phyloP scores from a whole-genome alignment of 2,888 invertebrate genomes.

The Tortricodes alternella region DNA sequence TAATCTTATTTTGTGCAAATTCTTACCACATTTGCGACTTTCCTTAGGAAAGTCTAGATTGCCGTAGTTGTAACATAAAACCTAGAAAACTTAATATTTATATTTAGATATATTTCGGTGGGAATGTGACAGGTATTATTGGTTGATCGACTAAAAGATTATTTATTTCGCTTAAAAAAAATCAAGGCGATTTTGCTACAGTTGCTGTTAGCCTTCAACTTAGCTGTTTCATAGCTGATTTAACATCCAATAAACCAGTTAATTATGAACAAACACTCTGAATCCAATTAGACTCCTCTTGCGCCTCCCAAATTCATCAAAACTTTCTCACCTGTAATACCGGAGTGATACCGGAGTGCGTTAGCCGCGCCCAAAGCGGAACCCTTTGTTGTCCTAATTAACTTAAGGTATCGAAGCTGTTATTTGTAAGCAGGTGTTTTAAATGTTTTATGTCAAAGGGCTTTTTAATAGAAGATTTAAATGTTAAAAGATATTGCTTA shows the following conservation, averaged over 20 bases:
- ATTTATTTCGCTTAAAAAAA: too few relatives aligned
- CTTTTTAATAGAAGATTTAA: not conserved
- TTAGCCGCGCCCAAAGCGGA: not conserved
- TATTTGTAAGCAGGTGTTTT: not conserved
- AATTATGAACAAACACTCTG: slow-evolving; percentile 4
- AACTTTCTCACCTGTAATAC: not conserved
- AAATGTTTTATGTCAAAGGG: not conserved
- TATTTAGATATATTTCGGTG: too few relatives aligned
- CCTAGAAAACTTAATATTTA: too few relatives aligned
- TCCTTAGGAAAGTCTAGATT: too few relatives aligned
- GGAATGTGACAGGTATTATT: too few relatives aligned
- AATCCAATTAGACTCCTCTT: not conserved
- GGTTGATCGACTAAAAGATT: too few relatives aligned
- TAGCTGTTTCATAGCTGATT: not conserved
- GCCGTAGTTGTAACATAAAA: too few relatives aligned
- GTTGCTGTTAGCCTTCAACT: too few relatives aligned
- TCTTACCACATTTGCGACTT: too few relatives aligned
- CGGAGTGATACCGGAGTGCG: not conserved
- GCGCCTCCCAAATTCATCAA: not conserved
- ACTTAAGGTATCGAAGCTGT: not conserved
- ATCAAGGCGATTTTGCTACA: too few relatives aligned
- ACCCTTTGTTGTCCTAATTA: not conserved
- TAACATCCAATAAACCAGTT: not conserved
- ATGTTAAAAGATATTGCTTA: too few relatives aligned
- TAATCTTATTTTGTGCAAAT: too few relatives aligned